Percentiles rank a stretch among this genome's conserved stretches.
Conservation (phyloP, 2,113 vertebrate genomes). For the Petroica traversi region DNA sequence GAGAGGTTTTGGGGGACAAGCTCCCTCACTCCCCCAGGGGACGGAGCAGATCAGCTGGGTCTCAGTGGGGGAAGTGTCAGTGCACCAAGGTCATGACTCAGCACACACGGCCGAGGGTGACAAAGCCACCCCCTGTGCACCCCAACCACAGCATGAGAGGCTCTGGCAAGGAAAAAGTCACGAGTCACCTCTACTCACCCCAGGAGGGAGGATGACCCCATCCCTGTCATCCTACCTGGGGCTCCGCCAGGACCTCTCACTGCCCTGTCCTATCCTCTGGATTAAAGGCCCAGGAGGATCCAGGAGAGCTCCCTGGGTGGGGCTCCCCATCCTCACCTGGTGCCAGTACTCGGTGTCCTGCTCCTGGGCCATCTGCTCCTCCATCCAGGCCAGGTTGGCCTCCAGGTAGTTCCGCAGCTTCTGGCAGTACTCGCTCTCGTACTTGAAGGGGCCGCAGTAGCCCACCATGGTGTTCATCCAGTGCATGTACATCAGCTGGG, state of each 20-base stretch:
- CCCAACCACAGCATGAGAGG: fast-evolving
- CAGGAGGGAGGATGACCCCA: neutral
- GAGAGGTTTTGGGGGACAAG: neutral
- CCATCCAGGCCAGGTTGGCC: conserved; percentile 88
- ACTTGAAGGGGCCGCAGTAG: conserved; percentile 87
- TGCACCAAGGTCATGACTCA: neutral
- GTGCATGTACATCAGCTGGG: conserved; percentile 91
- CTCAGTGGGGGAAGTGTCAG: neutral
- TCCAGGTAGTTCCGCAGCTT: conserved; percentile 84
- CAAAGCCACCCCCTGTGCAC: neutral
- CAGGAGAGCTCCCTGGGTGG: fast-evolving
- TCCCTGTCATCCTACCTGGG: neutral
- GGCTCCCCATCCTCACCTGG: conserved; percentile 77
- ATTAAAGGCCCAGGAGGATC: neutral
- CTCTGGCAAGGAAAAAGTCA: neutral
- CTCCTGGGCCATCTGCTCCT: conserved; percentile 72
- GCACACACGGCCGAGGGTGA: fast-evolving
- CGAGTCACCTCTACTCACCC: fast-evolving
- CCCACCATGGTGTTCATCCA: conserved; percentile 94
- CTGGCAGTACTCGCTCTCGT: conserved; percentile 81
- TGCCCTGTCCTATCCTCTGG: neutral
- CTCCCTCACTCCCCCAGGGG: neutral
- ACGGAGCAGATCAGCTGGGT: fast-evolving
- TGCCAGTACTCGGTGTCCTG: conserved; percentile 84
- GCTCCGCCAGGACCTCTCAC: fast-evolving